phyloP scores from a whole-genome alignment of 2,888 invertebrate genomes.

The Lypha dubia region DNA sequence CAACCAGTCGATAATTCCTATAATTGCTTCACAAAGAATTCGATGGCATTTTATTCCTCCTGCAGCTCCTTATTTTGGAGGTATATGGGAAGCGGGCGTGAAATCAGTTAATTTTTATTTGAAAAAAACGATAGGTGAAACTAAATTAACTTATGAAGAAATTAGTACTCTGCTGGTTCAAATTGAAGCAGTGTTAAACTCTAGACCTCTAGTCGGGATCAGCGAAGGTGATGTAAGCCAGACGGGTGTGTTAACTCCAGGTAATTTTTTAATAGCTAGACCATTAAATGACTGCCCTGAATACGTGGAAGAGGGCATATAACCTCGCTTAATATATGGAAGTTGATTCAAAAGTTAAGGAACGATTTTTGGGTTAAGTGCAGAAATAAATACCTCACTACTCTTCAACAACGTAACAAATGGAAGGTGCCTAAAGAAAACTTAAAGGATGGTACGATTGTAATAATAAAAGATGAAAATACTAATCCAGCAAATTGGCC shows the following conservation, averaged over 20 bases:
- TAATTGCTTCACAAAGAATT: neutral
- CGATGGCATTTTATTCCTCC: conserved; percentile 14
- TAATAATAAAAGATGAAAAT: too few species aligned
- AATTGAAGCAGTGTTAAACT: neutral
- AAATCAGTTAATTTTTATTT: too few species aligned
- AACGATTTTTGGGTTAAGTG: too few species aligned
- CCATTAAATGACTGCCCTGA: neutral
- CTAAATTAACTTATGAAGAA: too few species aligned
- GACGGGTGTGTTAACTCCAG: neutral
- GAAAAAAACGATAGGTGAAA: too few species aligned
- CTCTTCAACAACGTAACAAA: too few species aligned
- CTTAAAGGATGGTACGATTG: too few species aligned
- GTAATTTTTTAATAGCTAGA: neutral
- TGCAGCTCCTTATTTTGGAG: conserved; percentile 2
- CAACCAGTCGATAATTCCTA: neutral
- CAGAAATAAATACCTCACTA: too few species aligned
- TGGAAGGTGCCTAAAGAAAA: too few species aligned
- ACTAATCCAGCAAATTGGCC: too few species aligned
- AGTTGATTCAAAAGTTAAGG: too few species aligned
- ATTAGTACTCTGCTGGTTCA: neutral
- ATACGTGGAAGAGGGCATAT: neutral
- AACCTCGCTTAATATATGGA: too few species aligned
- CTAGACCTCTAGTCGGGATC: neutral
- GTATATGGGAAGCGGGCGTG: neutral
- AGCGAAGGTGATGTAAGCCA: neutral